Evolutionary conservation across 2,888 invertebrate species (phyloP).

Genomic region (Neocrepidodera transversa): DNA sequence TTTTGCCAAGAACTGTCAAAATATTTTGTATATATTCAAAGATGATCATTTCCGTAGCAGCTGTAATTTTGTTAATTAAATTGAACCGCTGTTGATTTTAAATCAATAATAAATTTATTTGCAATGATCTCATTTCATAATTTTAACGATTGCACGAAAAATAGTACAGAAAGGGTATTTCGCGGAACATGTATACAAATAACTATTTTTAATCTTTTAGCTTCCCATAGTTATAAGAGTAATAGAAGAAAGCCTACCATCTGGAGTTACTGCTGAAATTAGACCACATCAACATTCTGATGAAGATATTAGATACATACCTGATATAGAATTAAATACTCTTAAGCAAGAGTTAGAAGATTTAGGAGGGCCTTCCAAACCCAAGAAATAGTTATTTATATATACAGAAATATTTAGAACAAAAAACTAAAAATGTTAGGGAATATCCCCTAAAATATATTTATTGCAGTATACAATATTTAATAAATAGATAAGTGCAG

Average conservation of each 20-base stretch:
- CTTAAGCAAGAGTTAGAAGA: constrained; percentile 77
- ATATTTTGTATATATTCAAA: too few species aligned
- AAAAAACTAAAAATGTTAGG: not conserved
- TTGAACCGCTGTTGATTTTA: too few species aligned
- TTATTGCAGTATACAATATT: not conserved
- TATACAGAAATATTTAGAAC: not conserved
- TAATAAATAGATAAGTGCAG: not conserved
- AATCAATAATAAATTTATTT: too few species aligned
- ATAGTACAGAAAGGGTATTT: too few species aligned
- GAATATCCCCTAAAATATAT: not conserved
- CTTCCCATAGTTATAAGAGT: constrained; percentile 78
- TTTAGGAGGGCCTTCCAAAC: constrained; percentile 66
- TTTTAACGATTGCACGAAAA: too few species aligned
- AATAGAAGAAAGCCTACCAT: constrained; percentile 76
- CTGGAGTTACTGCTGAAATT: constrained; percentile 77
- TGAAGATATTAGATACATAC: constrained; percentile 80
- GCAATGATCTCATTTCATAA: too few species aligned
- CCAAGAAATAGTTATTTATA: constrained; percentile 53
- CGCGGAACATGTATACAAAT: too few species aligned
- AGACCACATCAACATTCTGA: constrained; percentile 72
- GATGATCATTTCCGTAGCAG: too few species aligned
- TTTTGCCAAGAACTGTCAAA: too few species aligned
- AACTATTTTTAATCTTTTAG: constrained; percentile 40
- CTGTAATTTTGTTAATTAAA: too few species aligned
- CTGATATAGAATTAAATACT: constrained; percentile 80